phyloP scores from a whole-genome alignment of 1,140 invertebrate genomes.

The Aporrectodea caliginosa region DNA sequence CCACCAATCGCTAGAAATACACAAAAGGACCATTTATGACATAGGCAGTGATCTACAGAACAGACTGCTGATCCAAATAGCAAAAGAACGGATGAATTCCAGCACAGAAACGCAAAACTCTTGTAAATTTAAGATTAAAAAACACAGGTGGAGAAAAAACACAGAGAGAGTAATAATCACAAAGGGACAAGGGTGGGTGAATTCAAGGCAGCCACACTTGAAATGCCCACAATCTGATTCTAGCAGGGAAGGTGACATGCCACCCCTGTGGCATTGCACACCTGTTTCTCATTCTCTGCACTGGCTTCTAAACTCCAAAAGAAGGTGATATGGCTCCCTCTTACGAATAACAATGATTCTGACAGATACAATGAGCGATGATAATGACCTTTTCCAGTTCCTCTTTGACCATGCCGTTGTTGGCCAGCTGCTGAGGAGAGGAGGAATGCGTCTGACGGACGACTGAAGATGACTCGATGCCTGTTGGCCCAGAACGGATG shows the following conservation, averaged over 20 bases:
- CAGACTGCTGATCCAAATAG: neutral
- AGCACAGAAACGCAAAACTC: neutral
- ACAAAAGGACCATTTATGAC: neutral
- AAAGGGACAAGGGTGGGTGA: neutral
- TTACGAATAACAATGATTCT: neutral
- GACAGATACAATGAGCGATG: neutral
- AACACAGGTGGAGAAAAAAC: neutral
- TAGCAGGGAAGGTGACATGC: too few relatives aligned
- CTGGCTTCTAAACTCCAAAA: too few relatives aligned
- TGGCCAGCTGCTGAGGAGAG: neutral
- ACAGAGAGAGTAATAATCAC: neutral
- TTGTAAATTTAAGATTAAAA: neutral
- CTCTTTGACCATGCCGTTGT: neutral
- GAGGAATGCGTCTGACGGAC: neutral
- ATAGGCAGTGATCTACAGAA: neutral
- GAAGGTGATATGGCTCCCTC: too few relatives aligned
- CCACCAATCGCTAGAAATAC: neutral
- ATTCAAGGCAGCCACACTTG: too few relatives aligned
- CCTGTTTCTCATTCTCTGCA: too few relatives aligned
- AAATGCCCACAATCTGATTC: too few relatives aligned
- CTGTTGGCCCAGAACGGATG: neutral
- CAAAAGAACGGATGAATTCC: neutral
- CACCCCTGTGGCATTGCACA: too few relatives aligned
- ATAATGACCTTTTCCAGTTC: neutral
- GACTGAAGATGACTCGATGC: neutral